A percentile compares a stretch with the other conserved stretches of the same genome.
phyloP scores from a whole-genome alignment of 2,113 vertebrate species.

The Ovis canadensis region DNA sequence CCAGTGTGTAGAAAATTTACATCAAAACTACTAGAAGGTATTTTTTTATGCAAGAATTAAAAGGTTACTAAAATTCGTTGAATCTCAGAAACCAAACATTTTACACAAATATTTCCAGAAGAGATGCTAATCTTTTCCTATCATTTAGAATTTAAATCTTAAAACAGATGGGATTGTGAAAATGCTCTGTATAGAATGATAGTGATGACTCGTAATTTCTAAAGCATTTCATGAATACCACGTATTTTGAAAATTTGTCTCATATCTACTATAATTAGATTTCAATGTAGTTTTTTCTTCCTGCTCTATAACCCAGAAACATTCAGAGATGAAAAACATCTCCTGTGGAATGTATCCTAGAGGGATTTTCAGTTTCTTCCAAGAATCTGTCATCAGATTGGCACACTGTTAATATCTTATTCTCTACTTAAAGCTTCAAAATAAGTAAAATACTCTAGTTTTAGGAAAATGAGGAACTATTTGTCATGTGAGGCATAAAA shows the following conservation, averaged over 20 bases:
- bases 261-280: not conserved
- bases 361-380: not conserved
- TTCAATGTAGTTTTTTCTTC: not conserved
- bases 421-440: not conserved
- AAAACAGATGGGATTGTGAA: not conserved
- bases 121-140: not conserved
- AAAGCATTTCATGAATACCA: constrained; percentile 15
- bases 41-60: constrained; percentile 1
- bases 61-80: not conserved
- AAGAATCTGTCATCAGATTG: not conserved
- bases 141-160: not conserved
- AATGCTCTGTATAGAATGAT: not conserved
- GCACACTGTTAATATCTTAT: not conserved
- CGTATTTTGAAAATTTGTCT: not conserved
- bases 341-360: not conserved
- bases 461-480: not conserved
- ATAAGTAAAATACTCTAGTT: not conserved
- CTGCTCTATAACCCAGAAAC: not conserved
- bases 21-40: not conserved
- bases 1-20: not conserved
- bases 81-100: not conserved
- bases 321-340: not conserved
- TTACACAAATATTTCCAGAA: not conserved
- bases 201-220: not conserved
- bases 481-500: not conserved